Conservation (phyloP, 2,797 vertebrate genomes). For the Gila robusta region DNA sequence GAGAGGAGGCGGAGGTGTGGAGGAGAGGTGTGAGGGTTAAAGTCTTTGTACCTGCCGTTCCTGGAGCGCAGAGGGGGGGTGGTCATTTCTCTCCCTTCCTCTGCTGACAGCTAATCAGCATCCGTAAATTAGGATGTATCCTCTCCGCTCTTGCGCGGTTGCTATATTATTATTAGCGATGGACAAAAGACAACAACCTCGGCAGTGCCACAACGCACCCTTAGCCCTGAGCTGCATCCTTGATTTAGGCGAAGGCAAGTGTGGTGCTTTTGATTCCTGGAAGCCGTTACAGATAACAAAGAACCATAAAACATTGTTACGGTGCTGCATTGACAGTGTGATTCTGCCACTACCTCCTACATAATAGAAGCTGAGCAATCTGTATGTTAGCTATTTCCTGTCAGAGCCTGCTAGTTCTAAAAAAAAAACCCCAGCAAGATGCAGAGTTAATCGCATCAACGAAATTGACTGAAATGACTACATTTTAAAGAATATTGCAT, state of each 20-base stretch:
- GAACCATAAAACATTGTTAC: constrained; percentile 28
- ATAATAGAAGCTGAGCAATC: constrained; percentile 6
- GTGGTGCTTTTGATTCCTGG: constrained; percentile 37
- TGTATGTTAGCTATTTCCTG: constrained; percentile 1
- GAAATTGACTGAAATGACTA: too few relatives aligned
- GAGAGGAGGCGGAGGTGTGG: constrained; percentile 29
- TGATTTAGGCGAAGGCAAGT: constrained; percentile 21
- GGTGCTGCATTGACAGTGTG: not conserved
- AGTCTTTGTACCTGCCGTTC: constrained; percentile 60
- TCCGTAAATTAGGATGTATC: constrained; percentile 63
- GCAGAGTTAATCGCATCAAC: too few relatives aligned
- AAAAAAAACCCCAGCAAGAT: too few relatives aligned
- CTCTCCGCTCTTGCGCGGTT: constrained; percentile 28
- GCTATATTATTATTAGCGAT: constrained; percentile 54
- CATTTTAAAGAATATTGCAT: not conserved
- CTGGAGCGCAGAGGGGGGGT: constrained; percentile 45
- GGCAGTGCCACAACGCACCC: not conserved
- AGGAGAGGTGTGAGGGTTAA: constrained; percentile 69
- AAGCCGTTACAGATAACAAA: constrained; percentile 17
- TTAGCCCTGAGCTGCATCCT: constrained; percentile 9
- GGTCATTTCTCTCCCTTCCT: constrained; percentile 60
- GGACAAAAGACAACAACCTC: constrained; percentile 47
- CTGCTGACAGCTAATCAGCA: constrained; percentile 71
- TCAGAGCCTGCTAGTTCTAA: not conserved
- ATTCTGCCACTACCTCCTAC: constrained; percentile 3